Evolutionary conservation across 2,888 invertebrate genomes (phyloP).

Genomic region (Oxyteleia sp.): DNA sequence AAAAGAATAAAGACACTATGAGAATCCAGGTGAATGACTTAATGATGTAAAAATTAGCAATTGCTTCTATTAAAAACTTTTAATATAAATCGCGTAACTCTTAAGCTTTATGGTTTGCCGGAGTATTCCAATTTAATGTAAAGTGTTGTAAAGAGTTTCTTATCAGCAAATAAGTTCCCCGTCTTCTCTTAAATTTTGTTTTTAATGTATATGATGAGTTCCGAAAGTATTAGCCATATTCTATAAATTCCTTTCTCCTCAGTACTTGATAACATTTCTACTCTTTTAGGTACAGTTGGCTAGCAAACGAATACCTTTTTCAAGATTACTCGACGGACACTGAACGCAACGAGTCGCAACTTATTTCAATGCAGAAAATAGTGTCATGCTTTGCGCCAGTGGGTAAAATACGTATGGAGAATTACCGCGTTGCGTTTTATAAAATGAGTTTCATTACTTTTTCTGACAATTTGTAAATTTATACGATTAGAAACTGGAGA

Average conservation of each 20-base stretch:
- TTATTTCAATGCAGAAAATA: neutral
- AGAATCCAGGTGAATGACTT: neutral
- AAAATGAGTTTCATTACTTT: constrained; percentile 5
- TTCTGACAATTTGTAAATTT: neutral
- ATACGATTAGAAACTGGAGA: neutral
- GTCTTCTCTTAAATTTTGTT: neutral
- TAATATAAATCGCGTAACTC: constrained; percentile 20
- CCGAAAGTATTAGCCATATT: neutral
- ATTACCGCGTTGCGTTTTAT: constrained; percentile 3
- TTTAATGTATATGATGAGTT: neutral
- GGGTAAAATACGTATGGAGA: neutral
- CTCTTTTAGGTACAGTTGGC: constrained; percentile 6
- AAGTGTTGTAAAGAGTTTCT: constrained; percentile 1
- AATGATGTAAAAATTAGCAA: constrained; percentile 15
- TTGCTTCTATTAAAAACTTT: constrained; percentile 24
- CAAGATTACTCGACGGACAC: constrained; percentile 22
- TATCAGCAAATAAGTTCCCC: no score
- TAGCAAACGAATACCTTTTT: constrained; percentile 25
- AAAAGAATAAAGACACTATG: neutral
- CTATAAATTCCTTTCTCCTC: neutral
- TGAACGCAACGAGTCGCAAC: constrained; percentile 16
- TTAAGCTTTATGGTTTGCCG: neutral
- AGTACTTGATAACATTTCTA: constrained; percentile 26
- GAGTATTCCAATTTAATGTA: neutral
- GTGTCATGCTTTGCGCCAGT: neutral